Base-by-base conservation (phyloP, 2,113 vertebrate genomes). In the Jaculus jaculus region DNA sequence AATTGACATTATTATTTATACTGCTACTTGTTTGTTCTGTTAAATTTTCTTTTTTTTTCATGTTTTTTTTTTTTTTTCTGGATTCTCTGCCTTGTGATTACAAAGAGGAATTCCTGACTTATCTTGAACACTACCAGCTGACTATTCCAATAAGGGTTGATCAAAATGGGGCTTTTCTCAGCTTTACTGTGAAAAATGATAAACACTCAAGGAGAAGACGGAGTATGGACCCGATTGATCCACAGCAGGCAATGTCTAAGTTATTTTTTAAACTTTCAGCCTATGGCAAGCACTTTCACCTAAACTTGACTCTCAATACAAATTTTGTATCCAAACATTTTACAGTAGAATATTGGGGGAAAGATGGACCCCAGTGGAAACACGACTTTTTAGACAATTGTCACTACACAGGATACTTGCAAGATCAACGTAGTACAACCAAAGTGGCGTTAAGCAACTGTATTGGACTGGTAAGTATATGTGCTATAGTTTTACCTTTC, bases 51-150 rank as follows among this genome's bases (percentile, higher is more conserved):
- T 98, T 96, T 98, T 96, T 90, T 98, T 98, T 90, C 96, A 97
- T 98, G 96, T 96, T 54, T 54, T 73, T 88, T 82, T 96, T 97
- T 77, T 88, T 85, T 96, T 97, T 95, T 97, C 96, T 98, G 98
- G 97, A 98, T 89, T 98, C 78, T 98, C 96, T 98, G 97, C 96
- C 96, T 98, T 98, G 97, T 97, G 98, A 97, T 98, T 97, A 98
- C 97, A 98, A 98, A 99, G 99, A 99, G 98, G 99, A 99, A 98
- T 99, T 99, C 98, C 99, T 99, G 98, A 99, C 99, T 98, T 99
- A 99, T 97, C 99, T 99, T 98, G 99, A 99, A 98, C 99, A 99
- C 98, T 99, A 99, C 98, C 99, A 99, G 98, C 98, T 99, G 97
- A 99, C 99, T 96, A 98, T 99, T 94, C 99, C 99, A 54, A 98